Base-by-base conservation (phyloP, 2,888 invertebrate genomes). In the Scaeva pyrastri region DNA sequence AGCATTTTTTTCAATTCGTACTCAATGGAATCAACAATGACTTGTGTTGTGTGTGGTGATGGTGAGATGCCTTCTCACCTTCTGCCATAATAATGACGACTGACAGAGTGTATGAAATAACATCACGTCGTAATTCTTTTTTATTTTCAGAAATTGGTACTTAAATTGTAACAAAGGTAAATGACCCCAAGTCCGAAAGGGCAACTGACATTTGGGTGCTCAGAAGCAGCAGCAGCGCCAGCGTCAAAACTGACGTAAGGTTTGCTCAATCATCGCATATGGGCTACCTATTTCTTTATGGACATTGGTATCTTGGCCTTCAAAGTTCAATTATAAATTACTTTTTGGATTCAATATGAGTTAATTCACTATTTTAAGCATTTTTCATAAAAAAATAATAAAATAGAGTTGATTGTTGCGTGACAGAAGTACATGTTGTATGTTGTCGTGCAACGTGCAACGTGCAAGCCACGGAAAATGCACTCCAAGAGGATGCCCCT, bases 151-250 rank as follows among this genome's bases (percentile, higher is more conserved):
- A 75, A 84, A 75, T 31, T 31, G 31, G 31, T 45, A 66, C 71
- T 52, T 80, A 72, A 84, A 84, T 79, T 84, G 84, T 80, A 75
- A 66, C 50, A 75, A 45, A 80, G 84, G 84, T 84, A 39, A 71
- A 72, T 75, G 71, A 84, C 84, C 71, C 45, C 39, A 5, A 31
- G 23, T 26, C 60, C 14, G 48, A 55, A 31, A 62, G 43, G 8
- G 12, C 21, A 43, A 62, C 19, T 74, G 41, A 62, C 21, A 64
- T 14, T 39, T 50, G 12, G 43, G 12, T 16, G 19, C 1, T 11
- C 4, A 6, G n/a, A 39, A 39, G 10, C 23, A 12, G 12, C 26
- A 56, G 23, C 31, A 68, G 12, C 12, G 55, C 11, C 31, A 58
- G 62, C 76, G 71, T 66, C 81, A 75, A 81, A 81, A 58, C 52